phyloP scores from a whole-genome alignment of 2,888 invertebrate species.

The Polydrusus tereticollis region DNA sequence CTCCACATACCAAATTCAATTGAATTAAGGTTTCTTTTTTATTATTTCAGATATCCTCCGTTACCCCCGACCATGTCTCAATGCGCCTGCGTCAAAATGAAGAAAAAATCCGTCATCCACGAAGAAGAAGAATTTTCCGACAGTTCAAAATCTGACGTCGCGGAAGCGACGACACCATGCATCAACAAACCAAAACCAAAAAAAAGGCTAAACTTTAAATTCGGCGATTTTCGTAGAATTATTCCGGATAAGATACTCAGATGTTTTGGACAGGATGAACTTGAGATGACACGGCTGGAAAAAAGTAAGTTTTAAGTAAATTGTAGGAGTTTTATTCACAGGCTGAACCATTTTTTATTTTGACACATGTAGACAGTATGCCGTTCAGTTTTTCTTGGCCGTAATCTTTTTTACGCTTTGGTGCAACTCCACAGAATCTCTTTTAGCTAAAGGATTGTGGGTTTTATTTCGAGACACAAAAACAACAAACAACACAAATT shows the following conservation, averaged over 20 bases:
- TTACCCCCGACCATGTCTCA: constrained; percentile 38
- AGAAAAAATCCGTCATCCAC: constrained; percentile 63
- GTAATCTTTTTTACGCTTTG: too few relatives aligned
- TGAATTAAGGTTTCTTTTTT: not conserved
- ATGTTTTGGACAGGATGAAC: constrained; percentile 78
- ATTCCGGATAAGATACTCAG: constrained; percentile 75
- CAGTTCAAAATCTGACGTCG: constrained; percentile 68
- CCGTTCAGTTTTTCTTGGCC: too few relatives aligned
- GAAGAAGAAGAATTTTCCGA: constrained; percentile 64
- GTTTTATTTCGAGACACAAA: too few relatives aligned
- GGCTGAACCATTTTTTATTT: too few relatives aligned
- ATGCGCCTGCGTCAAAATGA: constrained; percentile 53
- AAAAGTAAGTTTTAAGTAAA: constrained; percentile 72
- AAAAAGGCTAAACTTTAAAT: constrained; percentile 43
- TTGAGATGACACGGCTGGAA: constrained; percentile 83
- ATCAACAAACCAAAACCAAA: constrained; percentile 63
- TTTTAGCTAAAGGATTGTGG: too few relatives aligned
- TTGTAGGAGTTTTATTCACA: too few relatives aligned
- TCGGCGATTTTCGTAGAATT: constrained; percentile 59
- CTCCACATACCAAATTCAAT: too few relatives aligned
- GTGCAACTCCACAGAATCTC: too few relatives aligned
- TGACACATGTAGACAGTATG: too few relatives aligned
- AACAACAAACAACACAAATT: too few relatives aligned
- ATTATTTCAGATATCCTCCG: not conserved
- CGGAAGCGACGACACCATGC: constrained; percentile 67